phyloP scores from a whole-genome alignment of 2,888 invertebrate genomes.

The Drosophila macrospina region DNA sequence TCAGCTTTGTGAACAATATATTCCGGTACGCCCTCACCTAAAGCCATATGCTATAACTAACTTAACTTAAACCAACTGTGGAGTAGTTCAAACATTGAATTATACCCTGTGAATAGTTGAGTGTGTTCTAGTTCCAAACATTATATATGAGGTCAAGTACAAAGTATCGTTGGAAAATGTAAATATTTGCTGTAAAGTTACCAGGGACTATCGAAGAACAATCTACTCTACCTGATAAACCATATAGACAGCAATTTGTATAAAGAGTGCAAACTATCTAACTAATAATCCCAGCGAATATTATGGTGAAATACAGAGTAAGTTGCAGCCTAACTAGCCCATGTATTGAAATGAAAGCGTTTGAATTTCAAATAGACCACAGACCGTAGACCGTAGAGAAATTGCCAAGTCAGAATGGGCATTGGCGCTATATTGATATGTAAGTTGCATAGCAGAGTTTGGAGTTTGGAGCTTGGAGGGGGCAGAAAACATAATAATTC shows the following conservation, averaged over 20 bases:
- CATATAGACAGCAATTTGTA: too few relatives aligned
- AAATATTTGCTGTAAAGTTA: too few relatives aligned
- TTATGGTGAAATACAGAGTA: not conserved
- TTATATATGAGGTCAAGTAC: too few relatives aligned
- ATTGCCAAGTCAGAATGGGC: slow-evolving; percentile 47
- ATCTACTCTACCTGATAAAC: too few relatives aligned
- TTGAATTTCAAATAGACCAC: slow-evolving; percentile 63
- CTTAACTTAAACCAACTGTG: slow-evolving; percentile 17
- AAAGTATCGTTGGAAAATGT: too few relatives aligned
- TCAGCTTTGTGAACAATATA: slow-evolving; percentile 54
- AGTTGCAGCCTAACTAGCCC: not conserved
- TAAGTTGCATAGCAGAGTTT: slow-evolving; percentile 41
- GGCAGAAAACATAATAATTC: slow-evolving; percentile 74
- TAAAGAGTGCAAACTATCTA: not conserved
- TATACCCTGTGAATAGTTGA: not conserved
- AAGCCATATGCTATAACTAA: slow-evolving; percentile 41
- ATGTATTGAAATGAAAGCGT: slow-evolving; percentile 6
- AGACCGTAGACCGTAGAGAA: slow-evolving; percentile 15
- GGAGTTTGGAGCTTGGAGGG: slow-evolving; percentile 17
- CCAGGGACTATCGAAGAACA: too few relatives aligned
- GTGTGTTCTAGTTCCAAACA: too few relatives aligned
- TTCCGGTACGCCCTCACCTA: slow-evolving; percentile 70
- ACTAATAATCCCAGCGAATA: not conserved
- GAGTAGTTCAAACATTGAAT: slow-evolving; percentile 11
- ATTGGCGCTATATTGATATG: slow-evolving; percentile 69